phyloP scores from a whole-genome alignment of 2,113 vertebrate genomes.

The Labeo rohita region DNA sequence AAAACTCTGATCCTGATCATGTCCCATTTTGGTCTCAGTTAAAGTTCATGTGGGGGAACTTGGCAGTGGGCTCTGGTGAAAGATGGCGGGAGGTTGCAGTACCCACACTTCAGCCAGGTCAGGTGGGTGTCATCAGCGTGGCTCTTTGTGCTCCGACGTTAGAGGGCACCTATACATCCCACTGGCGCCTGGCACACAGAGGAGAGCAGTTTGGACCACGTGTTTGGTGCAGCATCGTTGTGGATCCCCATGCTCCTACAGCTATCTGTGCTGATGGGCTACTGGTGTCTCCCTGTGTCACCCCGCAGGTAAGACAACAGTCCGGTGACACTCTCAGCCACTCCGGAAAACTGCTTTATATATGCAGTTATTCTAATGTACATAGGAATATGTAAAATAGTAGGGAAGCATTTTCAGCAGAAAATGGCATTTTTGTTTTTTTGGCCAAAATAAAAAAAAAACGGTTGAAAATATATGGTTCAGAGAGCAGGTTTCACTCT shows the following conservation, averaged over 20 bases:
- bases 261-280: conserved; percentile 71
- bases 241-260: conserved; percentile 81
- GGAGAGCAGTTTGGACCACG: conserved; percentile 95
- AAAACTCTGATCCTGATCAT: conserved; percentile 21
- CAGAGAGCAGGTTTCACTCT: too few species aligned
- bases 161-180: conserved; percentile 95
- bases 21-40: conserved; percentile 74
- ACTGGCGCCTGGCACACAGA: conserved; percentile 93
- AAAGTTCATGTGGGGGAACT: conserved; percentile 98
- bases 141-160: conserved; percentile 86
- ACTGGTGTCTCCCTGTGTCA: conserved; percentile 72
- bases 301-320: conserved; percentile 76
- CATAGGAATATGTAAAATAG: not conserved
- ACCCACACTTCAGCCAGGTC: conserved; percentile 87
- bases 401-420: too few species aligned
- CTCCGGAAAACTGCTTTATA: not conserved
- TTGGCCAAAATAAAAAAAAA: too few species aligned
- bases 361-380: not conserved
- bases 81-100: conserved; percentile 88
- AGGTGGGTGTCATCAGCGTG: conserved; percentile 93
- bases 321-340: not conserved
- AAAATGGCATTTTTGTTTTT: too few species aligned
- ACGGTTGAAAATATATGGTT: too few species aligned
- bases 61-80: conserved; percentile 86
- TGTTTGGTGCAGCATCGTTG: conserved; percentile 97